A percentile compares a stretch with the other conserved stretches of the same genome.
Conservation (phyloP, 2,888 invertebrate genomes). For the Odontomyia ornata region DNA sequence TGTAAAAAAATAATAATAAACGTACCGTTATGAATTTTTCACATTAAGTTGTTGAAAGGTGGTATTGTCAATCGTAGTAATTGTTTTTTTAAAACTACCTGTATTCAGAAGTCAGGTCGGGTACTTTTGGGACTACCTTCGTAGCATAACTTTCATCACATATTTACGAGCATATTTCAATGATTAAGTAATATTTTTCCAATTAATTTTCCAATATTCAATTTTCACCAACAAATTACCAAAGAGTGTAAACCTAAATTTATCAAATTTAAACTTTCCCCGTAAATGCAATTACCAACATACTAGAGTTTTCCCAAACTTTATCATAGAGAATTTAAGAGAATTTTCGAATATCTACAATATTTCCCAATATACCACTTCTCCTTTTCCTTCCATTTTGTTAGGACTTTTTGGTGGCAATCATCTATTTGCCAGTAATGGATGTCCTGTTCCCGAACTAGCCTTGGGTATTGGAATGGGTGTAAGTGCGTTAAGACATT, state of each 20-base stretch:
- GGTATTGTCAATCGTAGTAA: too few species aligned
- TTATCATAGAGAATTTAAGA: not conserved
- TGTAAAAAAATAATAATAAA: too few species aligned
- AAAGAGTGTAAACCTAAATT: not conserved
- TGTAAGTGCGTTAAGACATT: conserved; percentile 83
- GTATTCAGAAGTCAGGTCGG: too few species aligned
- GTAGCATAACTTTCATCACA: too few species aligned
- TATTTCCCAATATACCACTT: not conserved
- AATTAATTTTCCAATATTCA: not conserved
- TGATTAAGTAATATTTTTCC: not conserved
- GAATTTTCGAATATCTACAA: not conserved
- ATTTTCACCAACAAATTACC: not conserved
- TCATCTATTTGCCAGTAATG: conserved; percentile 61
- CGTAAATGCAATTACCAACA: not conserved
- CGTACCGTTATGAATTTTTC: too few species aligned
- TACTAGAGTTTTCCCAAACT: conserved; percentile 1
- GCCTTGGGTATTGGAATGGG: conserved; percentile 64
- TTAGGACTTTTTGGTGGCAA: conserved; percentile 62
- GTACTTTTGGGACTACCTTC: too few species aligned
- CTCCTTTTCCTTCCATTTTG: not conserved
- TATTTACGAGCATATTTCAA: not conserved
- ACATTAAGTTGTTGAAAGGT: too few species aligned
- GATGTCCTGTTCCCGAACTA: conserved; percentile 61
- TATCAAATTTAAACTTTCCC: not conserved
- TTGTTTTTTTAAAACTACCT: too few species aligned